Percentiles rank a stretch among this genome's conserved stretches.
Evolutionary conservation across 2,797 vertebrate genomes (phyloP).

Genomic region (Pseudomugil tenellus): DNA sequence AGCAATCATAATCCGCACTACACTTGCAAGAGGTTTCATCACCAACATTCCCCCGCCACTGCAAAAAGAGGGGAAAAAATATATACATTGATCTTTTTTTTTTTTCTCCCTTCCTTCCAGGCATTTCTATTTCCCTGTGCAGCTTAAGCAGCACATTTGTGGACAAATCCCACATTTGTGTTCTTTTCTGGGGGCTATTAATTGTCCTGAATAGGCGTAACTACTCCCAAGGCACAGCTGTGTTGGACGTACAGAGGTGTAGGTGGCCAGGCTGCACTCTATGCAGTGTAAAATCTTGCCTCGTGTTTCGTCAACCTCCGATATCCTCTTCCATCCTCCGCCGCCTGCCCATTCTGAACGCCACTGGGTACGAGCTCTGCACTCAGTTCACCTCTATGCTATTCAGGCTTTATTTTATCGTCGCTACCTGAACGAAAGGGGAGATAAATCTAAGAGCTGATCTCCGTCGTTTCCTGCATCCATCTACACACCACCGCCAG

Average conservation of each 20-base stretch:
- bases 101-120: constrained; percentile 73
- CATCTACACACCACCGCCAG: constrained; percentile 53
- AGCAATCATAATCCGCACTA: constrained; percentile 79
- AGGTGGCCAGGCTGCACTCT: constrained; percentile 66
- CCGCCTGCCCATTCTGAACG: constrained; percentile 60
- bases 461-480: constrained; percentile 67
- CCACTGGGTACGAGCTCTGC: constrained; percentile 61
- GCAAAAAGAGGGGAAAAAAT: constrained; percentile 45
- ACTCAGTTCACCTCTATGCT: constrained; percentile 64
- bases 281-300: constrained; percentile 74
- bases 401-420: constrained; percentile 66
- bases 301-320: constrained; percentile 82
- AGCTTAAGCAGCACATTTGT: constrained; percentile 82
- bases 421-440: constrained; percentile 63
- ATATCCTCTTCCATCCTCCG: constrained; percentile 57
- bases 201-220: constrained; percentile 80
- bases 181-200: constrained; percentile 80
- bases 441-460: constrained; percentile 75
- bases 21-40: constrained; percentile 87
- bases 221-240: constrained; percentile 67
- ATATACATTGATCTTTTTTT: constrained; percentile 80
- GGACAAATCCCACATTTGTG: constrained; percentile 77
- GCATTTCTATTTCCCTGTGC: constrained; percentile 77
- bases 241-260: constrained; percentile 66
- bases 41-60: constrained; percentile 77